phyloP scores from a whole-genome alignment of 2,797 vertebrate species.

The Masticophis lateralis region DNA sequence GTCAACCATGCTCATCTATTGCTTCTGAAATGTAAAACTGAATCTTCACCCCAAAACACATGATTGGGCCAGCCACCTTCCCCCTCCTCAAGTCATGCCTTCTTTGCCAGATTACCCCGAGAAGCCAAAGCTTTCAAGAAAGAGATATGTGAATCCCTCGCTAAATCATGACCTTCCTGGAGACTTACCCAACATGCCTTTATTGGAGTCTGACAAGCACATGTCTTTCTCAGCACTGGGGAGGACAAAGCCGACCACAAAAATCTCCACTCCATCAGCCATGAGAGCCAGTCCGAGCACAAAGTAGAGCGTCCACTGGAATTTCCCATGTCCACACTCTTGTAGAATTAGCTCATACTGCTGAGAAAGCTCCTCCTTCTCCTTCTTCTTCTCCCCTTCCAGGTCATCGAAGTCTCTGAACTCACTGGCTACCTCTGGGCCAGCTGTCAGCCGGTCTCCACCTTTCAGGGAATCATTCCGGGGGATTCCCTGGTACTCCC shows the following conservation, averaged over 20 bases:
- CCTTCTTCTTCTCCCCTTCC: constrained; percentile 84
- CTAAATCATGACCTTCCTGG: accelerated
- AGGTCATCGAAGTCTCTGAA: constrained; percentile 78
- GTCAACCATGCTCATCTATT: neutral
- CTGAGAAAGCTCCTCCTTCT: constrained; percentile 90
- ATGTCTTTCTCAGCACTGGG: constrained; percentile 97
- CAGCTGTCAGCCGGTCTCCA: constrained; percentile 60
- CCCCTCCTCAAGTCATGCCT: neutral
- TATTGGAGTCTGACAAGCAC: constrained; percentile 97
- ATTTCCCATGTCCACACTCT: constrained; percentile 93
- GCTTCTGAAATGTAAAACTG: neutral
- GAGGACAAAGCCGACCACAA: constrained; percentile 95
- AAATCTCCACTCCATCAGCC: constrained; percentile 95
- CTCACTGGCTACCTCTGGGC: constrained; percentile 67
- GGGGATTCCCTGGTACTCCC: constrained; percentile 96
- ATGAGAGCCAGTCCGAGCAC: constrained; percentile 94
- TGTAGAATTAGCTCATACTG: constrained; percentile 95
- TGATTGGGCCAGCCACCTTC: neutral
- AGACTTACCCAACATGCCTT: constrained; percentile 95
- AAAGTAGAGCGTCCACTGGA: constrained; percentile 98
- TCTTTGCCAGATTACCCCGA: neutral
- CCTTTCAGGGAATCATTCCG: constrained; percentile 82
- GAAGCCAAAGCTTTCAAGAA: too few species aligned
- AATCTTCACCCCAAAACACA: neutral
- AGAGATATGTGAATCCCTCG: neutral